Evolutionary conservation across 2,797 vertebrate genomes (phyloP).

Genomic region (Notolepis coatsorum): DNA sequence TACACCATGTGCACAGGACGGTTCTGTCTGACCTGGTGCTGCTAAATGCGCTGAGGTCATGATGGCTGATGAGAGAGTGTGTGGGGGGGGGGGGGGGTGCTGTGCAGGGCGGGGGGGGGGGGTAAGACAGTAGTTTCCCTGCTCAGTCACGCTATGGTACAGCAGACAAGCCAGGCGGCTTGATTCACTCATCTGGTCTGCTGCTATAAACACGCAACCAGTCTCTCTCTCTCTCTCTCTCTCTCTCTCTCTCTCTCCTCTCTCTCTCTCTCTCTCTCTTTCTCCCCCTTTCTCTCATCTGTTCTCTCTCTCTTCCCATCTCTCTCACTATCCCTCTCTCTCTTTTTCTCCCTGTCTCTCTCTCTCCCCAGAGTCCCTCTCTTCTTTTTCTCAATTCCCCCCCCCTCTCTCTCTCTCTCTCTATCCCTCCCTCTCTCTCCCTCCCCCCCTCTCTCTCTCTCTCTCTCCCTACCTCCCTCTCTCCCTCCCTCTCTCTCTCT

Average conservation of each 20-base stretch:
- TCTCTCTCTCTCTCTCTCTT: too few species aligned
- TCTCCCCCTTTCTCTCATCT: background rate
- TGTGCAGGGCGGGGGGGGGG: conserved; percentile 30
- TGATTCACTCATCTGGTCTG: conserved; percentile 71
- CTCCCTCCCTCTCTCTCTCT: background rate
- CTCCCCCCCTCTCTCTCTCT: background rate
- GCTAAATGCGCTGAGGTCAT: conserved; percentile 44
- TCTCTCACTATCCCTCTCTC: conserved; percentile 15
- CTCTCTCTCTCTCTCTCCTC: too few species aligned
- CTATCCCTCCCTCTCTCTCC: too few species aligned
- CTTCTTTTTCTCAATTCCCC: background rate
- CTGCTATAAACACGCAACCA: conserved; percentile 64
- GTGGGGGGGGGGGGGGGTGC: background rate
- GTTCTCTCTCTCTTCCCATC: background rate
- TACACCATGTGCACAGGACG: conserved; percentile 47
- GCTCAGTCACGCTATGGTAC: conserved; percentile 68
- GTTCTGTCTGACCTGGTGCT: conserved; percentile 61
- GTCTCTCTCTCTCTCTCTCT: conserved; percentile 7
- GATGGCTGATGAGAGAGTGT: conserved; percentile 58
- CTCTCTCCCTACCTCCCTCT: too few species aligned
- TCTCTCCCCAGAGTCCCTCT: conserved; percentile 41
- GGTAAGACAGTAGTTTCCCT: conserved; percentile 45
- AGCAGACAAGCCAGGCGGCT: conserved; percentile 63
- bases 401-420: too few species aligned
- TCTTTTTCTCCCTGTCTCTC: background rate